phyloP scores from a whole-genome alignment of 2,797 vertebrate species.

The Halcyon badia region DNA sequence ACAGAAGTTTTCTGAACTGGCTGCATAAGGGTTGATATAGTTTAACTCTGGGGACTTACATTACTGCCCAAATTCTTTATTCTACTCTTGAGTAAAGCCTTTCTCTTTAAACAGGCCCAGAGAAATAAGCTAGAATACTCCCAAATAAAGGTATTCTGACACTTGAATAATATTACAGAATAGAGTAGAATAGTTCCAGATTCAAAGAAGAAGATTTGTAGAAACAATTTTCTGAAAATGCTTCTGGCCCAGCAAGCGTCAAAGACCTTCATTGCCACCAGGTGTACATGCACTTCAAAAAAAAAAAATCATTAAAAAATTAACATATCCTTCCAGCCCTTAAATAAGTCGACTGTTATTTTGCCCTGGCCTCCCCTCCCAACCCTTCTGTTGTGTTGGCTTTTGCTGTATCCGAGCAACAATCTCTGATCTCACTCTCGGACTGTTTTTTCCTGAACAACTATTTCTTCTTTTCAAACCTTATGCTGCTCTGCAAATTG shows the following conservation, averaged over 20 bases:
- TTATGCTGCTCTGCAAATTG: constrained; percentile 6
- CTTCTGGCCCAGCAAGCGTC: not conserved
- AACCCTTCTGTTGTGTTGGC: constrained; percentile 40
- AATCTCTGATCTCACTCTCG: constrained; percentile 1
- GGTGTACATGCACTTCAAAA: not conserved
- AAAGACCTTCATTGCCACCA: not conserved
- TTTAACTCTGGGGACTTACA: not conserved
- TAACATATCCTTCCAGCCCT: not conserved
- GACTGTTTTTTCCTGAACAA: constrained; percentile 18
- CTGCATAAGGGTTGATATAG: not conserved
- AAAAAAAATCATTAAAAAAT: not conserved
- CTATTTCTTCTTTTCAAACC: constrained; percentile 49
- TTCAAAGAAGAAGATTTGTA: not conserved
- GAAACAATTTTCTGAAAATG: not conserved
- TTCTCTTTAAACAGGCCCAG: not conserved
- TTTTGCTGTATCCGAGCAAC: constrained; percentile 43
- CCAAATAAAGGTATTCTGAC: not conserved
- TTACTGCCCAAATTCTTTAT: not conserved
- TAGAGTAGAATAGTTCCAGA: not conserved
- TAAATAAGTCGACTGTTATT: not conserved
- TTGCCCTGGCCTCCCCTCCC: constrained; percentile 1
- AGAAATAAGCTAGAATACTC: not conserved
- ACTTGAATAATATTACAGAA: not conserved
- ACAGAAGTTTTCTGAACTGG: not conserved
- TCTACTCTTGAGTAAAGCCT: not conserved